These are phyloP conservation scores for Latrodectus elegans DNA, from an alignment of 2,888 invertebrate genomes.

Conservation along the genomic window DNA sequence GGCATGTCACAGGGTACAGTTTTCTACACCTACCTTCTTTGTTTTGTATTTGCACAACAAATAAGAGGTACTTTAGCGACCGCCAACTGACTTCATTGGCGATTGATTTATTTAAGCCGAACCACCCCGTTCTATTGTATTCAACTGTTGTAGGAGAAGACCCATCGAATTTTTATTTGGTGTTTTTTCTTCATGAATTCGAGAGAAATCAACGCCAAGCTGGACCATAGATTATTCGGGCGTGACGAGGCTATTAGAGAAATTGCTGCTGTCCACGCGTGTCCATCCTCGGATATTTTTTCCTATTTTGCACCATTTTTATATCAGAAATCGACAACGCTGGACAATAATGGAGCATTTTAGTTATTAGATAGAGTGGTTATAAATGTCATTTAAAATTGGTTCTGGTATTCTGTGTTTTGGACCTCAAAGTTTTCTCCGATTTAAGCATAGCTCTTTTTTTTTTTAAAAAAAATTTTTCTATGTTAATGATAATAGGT, in stretches of 20 bases:
- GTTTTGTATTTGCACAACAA: not conserved
- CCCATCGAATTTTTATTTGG: no score
- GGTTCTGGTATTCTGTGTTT: not conserved
- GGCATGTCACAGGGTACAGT: no score
- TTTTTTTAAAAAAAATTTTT: no score
- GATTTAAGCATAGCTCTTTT: conserved; percentile 3
- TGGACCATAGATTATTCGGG: not conserved
- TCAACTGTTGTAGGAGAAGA: no score
- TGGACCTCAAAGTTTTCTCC: not conserved
- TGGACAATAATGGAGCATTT: conserved; percentile 50
- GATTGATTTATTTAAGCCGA: not conserved
- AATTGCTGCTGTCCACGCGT: not conserved
- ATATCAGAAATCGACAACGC: not conserved
- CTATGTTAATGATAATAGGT: no score
- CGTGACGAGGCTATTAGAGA: not conserved
- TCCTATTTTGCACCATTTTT: not conserved
- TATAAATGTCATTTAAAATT: conserved; percentile 2
- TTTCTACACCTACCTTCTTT: no score
- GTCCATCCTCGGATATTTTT: not conserved
- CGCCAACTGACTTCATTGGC: not conserved
- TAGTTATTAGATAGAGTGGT: conserved; percentile 59
- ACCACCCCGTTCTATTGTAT: not conserved
- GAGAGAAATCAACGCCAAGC: not conserved
- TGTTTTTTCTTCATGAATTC: not conserved
- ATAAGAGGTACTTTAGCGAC: not conserved